These are phyloP conservation scores for Laticauda laticaudata DNA, from an alignment of 2,113 vertebrate species.

Conservation along the genomic window DNA sequence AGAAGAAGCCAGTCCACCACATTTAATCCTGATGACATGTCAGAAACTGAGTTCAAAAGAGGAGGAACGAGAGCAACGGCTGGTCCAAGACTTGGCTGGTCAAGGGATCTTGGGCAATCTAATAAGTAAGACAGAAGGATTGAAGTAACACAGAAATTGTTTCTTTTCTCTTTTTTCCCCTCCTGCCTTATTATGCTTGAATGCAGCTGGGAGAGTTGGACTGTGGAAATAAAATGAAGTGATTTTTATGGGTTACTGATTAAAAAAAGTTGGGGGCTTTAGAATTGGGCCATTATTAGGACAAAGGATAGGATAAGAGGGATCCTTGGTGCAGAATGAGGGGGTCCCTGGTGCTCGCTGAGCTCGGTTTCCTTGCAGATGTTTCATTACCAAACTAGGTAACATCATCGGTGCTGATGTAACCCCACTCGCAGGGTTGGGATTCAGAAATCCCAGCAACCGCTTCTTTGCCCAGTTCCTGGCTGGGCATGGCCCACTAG, in stretches of 20 bases:
- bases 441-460: too few species aligned
- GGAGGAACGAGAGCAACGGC: constrained; percentile 93
- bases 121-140: constrained; percentile 75
- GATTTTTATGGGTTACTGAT: background rate
- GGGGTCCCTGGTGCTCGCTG: too few species aligned
- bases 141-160: accelerated
- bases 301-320: background rate
- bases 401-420: too few species aligned
- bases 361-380: too few species aligned
- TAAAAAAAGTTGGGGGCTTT: background rate
- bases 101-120: constrained; percentile 86
- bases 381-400: too few species aligned
- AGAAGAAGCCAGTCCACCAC: constrained; percentile 95
- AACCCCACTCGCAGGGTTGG: too few species aligned
- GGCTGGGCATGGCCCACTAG: too few species aligned
- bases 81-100: constrained; percentile 93
- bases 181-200: accelerated
- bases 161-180: accelerated
- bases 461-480: too few species aligned
- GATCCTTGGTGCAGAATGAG: too few species aligned
- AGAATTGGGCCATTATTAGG: accelerated
- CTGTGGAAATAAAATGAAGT: background rate
- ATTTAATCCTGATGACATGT: constrained; percentile 90
- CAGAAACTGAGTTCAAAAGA: constrained; percentile 88
- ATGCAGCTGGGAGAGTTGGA: accelerated